Conservation (phyloP, 2,888 invertebrate species). For the Neoitamus cyanurus region DNA sequence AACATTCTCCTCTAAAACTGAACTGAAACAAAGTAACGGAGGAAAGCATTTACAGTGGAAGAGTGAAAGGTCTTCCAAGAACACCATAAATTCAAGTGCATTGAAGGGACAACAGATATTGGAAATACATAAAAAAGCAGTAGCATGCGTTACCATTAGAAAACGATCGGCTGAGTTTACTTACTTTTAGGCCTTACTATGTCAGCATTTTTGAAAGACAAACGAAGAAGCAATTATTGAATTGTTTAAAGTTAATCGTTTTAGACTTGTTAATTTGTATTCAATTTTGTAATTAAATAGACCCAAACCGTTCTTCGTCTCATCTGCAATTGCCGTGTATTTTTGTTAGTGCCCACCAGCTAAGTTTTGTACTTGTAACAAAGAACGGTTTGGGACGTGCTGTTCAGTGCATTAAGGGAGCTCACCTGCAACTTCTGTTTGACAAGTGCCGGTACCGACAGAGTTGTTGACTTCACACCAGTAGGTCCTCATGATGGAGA, state of each 20-base stretch:
- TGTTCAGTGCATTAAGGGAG: conserved; percentile 40
- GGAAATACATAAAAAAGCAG: no score
- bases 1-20: no score
- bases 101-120: no score
- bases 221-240: conserved; percentile 49
- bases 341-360: background rate
- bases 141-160: background rate
- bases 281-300: no score
- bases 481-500: conserved; percentile 77
- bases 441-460: conserved; percentile 77
- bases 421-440: conserved; percentile 76
- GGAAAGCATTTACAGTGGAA: no score
- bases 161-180: conserved; percentile 40
- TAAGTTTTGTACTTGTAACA: background rate
- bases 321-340: background rate
- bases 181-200: conserved; percentile 56
- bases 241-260: conserved; percentile 15
- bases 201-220: conserved; percentile 47
- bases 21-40: no score
- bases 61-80: no score
- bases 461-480: conserved; percentile 87
- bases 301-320: background rate
- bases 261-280: background rate
- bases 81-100: no score
- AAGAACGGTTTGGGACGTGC: background rate